Evolutionary conservation across 1,140 invertebrate species (phyloP).

Genomic region (Drosophila murphyi): DNA sequence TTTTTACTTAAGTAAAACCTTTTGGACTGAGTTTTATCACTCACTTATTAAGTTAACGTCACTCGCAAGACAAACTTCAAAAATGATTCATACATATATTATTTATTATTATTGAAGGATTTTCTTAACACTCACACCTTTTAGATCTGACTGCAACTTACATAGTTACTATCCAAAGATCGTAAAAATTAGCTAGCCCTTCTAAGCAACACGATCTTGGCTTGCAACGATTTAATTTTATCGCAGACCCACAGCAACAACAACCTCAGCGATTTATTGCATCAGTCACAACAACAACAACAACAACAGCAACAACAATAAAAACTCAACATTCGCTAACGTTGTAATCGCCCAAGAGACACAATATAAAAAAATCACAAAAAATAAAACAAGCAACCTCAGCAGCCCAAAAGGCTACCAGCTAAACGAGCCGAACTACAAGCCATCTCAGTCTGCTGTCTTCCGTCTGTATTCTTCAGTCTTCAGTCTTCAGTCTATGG

Average conservation of each 20-base stretch:
- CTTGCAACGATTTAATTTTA: slow-evolving; percentile 71
- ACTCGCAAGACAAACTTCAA: too few species aligned
- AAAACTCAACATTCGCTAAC: slow-evolving; percentile 51
- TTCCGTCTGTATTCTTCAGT: too few species aligned
- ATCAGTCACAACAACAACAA: slow-evolving; percentile 52
- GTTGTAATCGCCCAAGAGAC: slow-evolving; percentile 67
- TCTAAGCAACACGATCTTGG: slow-evolving; percentile 41
- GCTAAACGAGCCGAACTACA: slow-evolving; percentile 39
- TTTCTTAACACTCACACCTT: too few species aligned
- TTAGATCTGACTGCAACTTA: neutral
- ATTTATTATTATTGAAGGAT: too few species aligned
- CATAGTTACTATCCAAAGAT: neutral
- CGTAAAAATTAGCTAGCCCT: slow-evolving; percentile 22
- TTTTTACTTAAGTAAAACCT: too few species aligned
- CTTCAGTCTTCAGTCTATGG: too few species aligned
- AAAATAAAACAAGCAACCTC: slow-evolving; percentile 70
- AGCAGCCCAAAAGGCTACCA: slow-evolving; percentile 70
- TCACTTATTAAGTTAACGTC: too few species aligned
- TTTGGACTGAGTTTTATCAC: too few species aligned
- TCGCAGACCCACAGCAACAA: slow-evolving; percentile 59
- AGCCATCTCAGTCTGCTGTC: slow-evolving; percentile 14
- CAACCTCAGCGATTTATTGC: slow-evolving; percentile 75
- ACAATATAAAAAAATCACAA: slow-evolving; percentile 37
- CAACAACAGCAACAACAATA: slow-evolving; percentile 21
- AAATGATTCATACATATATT: too few species aligned